Conservation (phyloP, 2,888 invertebrate genomes). For the Caenorhabditis macrosperma region DNA sequence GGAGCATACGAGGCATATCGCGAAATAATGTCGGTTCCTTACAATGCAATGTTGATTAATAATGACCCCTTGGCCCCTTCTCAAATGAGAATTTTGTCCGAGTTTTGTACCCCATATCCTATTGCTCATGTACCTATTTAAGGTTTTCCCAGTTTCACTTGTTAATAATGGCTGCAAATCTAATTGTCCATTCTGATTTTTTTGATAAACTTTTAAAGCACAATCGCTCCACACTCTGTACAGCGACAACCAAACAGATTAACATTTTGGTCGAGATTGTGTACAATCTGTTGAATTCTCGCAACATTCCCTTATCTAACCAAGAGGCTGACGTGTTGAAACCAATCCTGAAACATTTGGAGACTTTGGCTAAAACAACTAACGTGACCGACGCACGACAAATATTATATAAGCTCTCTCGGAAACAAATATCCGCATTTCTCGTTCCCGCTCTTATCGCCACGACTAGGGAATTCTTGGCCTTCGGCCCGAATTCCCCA, state of each 20-base stretch:
- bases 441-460: no score
- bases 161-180: slow-evolving; percentile 4
- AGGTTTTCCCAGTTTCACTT: background rate
- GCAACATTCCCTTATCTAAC: background rate
- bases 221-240: background rate
- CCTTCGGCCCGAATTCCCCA: no score
- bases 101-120: background rate
- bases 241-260: background rate
- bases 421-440: no score
- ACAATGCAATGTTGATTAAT: slow-evolving; percentile 18
- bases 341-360: background rate
- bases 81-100: background rate
- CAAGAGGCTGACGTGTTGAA: background rate
- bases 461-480: no score
- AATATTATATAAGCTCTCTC: no score
- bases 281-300: background rate
- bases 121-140: slow-evolving; percentile 9
- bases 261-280: slow-evolving; percentile 14
- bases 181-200: slow-evolving; percentile 14
- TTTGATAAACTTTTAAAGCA: background rate
- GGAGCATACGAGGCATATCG: slow-evolving; percentile 21
- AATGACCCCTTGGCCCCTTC: slow-evolving; percentile 4
- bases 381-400: no score
- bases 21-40: slow-evolving; percentile 16
- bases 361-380: no score